Conservation (phyloP, 2,888 invertebrate species). For the Chydorus sphaericus region DNA sequence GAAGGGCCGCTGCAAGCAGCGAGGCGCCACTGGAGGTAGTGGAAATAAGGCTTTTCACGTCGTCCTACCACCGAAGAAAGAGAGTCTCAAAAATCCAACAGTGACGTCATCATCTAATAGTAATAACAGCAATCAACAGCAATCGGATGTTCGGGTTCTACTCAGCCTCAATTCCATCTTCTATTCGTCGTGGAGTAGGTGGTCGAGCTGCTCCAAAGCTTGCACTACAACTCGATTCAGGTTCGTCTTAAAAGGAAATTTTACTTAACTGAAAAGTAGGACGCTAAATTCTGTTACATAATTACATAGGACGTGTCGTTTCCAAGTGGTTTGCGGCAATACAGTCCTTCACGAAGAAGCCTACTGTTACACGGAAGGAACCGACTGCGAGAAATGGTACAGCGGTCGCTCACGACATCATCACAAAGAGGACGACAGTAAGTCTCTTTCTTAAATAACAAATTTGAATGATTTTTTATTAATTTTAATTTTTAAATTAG, state of each 20-base stretch:
- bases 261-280: not conserved
- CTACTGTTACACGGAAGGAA: constrained; percentile 67
- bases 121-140: not conserved
- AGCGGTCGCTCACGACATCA: constrained; percentile 14
- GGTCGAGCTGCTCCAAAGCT: constrained; percentile 62
- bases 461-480: not conserved
- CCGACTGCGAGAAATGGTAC: constrained; percentile 57
- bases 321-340: constrained; percentile 55
- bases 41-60: constrained; percentile 11
- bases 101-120: not conserved
- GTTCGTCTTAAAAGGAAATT: constrained; percentile 28
- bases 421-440: not conserved
- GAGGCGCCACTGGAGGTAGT: no score
- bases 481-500: not conserved
- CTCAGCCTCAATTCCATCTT: constrained; percentile 24
- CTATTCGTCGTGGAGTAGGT: constrained; percentile 52
- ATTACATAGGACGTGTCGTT: constrained; percentile 49
- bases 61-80: constrained; percentile 11
- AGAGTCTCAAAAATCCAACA: constrained; percentile 12
- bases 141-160: constrained; percentile 19
- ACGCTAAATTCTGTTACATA: not conserved
- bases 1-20: constrained; percentile 11
- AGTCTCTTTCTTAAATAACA: not conserved
- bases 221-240: constrained; percentile 66
- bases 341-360: constrained; percentile 67